A percentile compares a stretch with the other conserved stretches of the same genome.
Conservation (phyloP, 1,140 invertebrate species). For the Phthorimaea operculella region DNA sequence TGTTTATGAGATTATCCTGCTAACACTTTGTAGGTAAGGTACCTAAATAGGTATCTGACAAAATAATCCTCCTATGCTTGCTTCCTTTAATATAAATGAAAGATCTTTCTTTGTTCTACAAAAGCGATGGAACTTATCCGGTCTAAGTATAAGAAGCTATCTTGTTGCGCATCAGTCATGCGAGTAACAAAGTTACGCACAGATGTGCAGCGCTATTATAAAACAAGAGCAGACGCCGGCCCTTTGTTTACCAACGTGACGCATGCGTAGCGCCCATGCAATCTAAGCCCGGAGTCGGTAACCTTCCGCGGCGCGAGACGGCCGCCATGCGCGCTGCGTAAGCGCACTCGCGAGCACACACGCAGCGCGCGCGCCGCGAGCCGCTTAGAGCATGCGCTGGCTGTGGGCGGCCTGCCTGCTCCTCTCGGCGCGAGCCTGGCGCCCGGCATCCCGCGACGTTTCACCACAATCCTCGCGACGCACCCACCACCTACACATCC, state of each 20-base stretch:
- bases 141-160: background rate
- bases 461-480: slow-evolving; percentile 19
- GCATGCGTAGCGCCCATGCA: slow-evolving; percentile 47
- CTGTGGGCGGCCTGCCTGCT: slow-evolving; percentile 47
- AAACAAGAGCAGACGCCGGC: slow-evolving; percentile 40
- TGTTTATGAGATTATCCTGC: too few species aligned
- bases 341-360: slow-evolving; percentile 49
- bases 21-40: too few species aligned
- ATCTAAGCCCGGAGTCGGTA: slow-evolving; percentile 61
- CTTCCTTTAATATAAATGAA: too few species aligned
- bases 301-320: slow-evolving; percentile 61
- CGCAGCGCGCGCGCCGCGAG: slow-evolving; percentile 52
- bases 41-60: too few species aligned
- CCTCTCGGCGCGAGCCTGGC: slow-evolving; percentile 27
- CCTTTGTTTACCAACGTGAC: slow-evolving; percentile 64
- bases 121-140: too few species aligned
- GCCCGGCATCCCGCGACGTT: slow-evolving; percentile 29
- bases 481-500: slow-evolving; percentile 42
- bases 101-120: too few species aligned
- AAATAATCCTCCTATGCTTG: too few species aligned
- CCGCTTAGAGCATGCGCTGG: slow-evolving; percentile 47
- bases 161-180: background rate
- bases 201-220: background rate
- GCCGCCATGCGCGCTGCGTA: slow-evolving; percentile 60
- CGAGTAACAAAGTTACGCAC: slow-evolving; percentile 1